These are phyloP conservation scores for Neolamprologus falcicula DNA, from an alignment of 2,113 vertebrate species.

Conservation along the genomic window DNA sequence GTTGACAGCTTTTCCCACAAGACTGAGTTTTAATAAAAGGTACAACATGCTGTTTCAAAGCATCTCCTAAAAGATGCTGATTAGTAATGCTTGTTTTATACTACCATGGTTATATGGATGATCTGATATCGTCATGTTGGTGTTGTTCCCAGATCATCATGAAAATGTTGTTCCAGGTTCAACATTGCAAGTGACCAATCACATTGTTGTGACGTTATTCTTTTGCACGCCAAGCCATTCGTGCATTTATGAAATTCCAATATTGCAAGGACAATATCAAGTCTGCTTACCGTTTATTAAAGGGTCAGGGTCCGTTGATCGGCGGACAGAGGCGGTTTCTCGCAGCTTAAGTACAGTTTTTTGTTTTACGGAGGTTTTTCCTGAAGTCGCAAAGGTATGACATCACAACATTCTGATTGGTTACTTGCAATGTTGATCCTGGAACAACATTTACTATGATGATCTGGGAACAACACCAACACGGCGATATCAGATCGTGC, in stretches of 20 bases:
- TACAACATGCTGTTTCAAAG: background rate
- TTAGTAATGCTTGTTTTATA: background rate
- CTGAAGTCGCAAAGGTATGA: background rate
- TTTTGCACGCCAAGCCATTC: accelerated
- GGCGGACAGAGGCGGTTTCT: accelerated
- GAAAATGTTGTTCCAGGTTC: too few species aligned
- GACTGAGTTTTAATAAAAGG: background rate
- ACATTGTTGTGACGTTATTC: background rate
- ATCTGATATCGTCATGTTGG: too few species aligned
- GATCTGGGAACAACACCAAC: background rate
- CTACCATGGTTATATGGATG: background rate
- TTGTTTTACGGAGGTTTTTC: accelerated
- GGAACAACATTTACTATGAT: background rate
- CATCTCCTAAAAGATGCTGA: background rate
- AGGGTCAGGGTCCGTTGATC: background rate
- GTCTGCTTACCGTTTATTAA: accelerated
- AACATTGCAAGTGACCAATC: too few species aligned
- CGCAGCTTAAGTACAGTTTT: background rate
- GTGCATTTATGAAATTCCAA: too few species aligned
- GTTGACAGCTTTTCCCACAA: background rate
- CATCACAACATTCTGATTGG: background rate
- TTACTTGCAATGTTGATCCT: background rate
- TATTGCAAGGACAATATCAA: background rate
- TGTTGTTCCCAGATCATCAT: too few species aligned
- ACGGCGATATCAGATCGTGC: accelerated